These are phyloP conservation scores for Siphonodentalium dalli DNA, from an alignment of 2,888 invertebrate genomes.

Conservation along the genomic window DNA sequence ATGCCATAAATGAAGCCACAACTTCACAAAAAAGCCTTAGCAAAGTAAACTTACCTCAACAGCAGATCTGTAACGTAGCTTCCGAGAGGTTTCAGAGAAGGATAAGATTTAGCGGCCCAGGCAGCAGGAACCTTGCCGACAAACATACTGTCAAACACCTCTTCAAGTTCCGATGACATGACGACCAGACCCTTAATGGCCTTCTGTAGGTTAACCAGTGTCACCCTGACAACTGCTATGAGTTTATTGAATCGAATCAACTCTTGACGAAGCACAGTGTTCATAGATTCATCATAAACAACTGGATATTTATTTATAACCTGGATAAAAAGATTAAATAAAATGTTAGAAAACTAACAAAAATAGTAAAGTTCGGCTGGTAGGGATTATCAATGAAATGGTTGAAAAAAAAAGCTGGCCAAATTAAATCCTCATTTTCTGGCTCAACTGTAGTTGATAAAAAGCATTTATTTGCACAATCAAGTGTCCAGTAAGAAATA, in stretches of 20 bases:
- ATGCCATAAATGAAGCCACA: too few species aligned
- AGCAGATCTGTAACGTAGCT: slow-evolving; percentile 69
- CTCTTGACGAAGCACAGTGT: slow-evolving; percentile 65
- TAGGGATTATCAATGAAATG: too few species aligned
- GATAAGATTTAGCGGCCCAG: slow-evolving; percentile 66
- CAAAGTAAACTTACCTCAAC: slow-evolving; percentile 68
- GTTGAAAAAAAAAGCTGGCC: too few species aligned
- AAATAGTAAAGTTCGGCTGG: neutral
- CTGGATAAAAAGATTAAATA: slow-evolving; percentile 32
- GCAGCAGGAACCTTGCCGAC: slow-evolving; percentile 62
- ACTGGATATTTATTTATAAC: slow-evolving; percentile 64
- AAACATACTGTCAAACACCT: slow-evolving; percentile 64
- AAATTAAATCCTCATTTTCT: too few species aligned
- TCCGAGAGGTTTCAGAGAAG: slow-evolving; percentile 65
- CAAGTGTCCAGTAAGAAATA: too few species aligned
- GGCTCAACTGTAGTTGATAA: too few species aligned
- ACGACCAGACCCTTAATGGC: slow-evolving; percentile 65
- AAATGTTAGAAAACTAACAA: neutral
- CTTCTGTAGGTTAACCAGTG: slow-evolving; percentile 62
- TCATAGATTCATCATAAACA: slow-evolving; percentile 64
- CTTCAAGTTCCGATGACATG: slow-evolving; percentile 65
- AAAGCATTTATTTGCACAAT: too few species aligned
- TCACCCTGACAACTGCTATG: slow-evolving; percentile 56
- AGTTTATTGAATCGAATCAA: slow-evolving; percentile 64
- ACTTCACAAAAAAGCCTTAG: too few species aligned